Conservation (phyloP, 2,113 vertebrate species). For the rabbit (Oryctolagus cuniculus) region mOryCun1.1 NC_091452.1:23050501-23051000, state of each 20-base stretch:
- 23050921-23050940: neutral
- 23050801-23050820: neutral
- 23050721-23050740: neutral
- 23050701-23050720: neutral
- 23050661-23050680: neutral
- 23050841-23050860: neutral
- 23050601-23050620: neutral
- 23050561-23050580: too few species aligned
- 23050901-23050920: neutral
- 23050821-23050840: neutral
- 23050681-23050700: neutral
- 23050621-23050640: neutral
- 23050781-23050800: too few species aligned
- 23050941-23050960: neutral
- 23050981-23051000: neutral
- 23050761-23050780: neutral
- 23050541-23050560: neutral
- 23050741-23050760: neutral
- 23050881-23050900: neutral
- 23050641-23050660: neutral
- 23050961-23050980: neutral
- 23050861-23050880: neutral
- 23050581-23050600: too few species aligned
- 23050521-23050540: neutral
- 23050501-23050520: slow-evolving; percentile 24